Conservation (phyloP, 1,140 invertebrate species). For the Diploscapter pachys region DNA sequence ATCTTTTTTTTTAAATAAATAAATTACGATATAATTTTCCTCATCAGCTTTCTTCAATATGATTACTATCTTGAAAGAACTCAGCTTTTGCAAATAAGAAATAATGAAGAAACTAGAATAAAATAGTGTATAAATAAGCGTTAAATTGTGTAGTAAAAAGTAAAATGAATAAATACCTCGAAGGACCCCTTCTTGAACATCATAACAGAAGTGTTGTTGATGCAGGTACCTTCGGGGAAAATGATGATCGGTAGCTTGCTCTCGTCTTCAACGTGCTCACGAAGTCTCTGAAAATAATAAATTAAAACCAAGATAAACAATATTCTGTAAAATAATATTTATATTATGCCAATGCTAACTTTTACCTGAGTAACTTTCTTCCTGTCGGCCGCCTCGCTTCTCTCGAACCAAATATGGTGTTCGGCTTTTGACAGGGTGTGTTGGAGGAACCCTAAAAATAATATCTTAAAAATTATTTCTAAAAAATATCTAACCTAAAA, state of each 20-base stretch:
- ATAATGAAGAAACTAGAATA: no score
- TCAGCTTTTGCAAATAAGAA: no score
- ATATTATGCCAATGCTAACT: slow-evolving; percentile 8
- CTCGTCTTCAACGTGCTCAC: slow-evolving; percentile 78
- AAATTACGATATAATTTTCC: slow-evolving; percentile 19
- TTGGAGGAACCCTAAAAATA: slow-evolving; percentile 70
- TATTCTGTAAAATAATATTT: neutral
- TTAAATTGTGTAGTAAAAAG: slow-evolving; percentile 9
- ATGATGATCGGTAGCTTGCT: slow-evolving; percentile 94
- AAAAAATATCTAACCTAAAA: slow-evolving; percentile 69
- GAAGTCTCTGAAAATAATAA: slow-evolving; percentile 1
- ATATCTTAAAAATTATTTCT: neutral
- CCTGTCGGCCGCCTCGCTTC: slow-evolving; percentile 90
- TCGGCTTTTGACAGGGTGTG: slow-evolving; percentile 84
- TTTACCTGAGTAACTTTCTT: slow-evolving; percentile 72
- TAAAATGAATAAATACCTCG: slow-evolving; percentile 69
- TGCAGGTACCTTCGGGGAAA: slow-evolving; percentile 97
- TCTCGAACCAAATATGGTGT: slow-evolving; percentile 97
- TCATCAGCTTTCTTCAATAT: slow-evolving; percentile 8
- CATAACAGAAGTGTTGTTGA: slow-evolving; percentile 99
- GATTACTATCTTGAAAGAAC: no score
- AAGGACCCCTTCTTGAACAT: slow-evolving; percentile 99
- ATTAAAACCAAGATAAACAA: neutral
- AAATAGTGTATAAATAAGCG: neutral
- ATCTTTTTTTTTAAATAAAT: neutral